Evolutionary conservation across 2,113 vertebrate genomes (phyloP).

Genomic region (Balaeniceps rex): DNA sequence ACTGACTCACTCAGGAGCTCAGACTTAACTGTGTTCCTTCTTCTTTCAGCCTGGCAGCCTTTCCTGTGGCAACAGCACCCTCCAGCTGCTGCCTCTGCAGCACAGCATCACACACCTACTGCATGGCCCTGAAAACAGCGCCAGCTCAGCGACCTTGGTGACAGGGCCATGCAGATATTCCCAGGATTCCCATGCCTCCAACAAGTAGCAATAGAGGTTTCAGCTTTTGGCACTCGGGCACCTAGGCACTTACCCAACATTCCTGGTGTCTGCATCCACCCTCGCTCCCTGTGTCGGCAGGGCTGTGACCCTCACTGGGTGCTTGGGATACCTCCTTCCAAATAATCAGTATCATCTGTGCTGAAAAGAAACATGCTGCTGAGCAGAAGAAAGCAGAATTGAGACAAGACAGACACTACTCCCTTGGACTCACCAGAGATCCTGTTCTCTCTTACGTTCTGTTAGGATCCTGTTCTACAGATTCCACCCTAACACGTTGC

Average conservation of each 20-base stretch:
- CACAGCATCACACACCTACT: neutral
- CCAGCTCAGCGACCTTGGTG: neutral
- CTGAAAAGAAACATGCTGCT: neutral
- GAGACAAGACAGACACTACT: neutral
- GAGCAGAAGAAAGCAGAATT: neutral
- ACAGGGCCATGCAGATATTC: neutral
- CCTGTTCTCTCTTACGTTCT: neutral
- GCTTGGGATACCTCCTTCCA: neutral
- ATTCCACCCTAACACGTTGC: neutral
- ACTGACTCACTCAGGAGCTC: neutral
- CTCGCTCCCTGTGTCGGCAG: neutral
- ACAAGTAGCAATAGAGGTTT: neutral
- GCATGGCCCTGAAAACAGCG: neutral
- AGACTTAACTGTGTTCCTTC: neutral
- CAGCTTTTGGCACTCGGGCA: neutral
- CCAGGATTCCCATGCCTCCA: neutral
- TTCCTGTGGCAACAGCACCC: slow-evolving; percentile 6
- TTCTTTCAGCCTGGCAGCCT: neutral
- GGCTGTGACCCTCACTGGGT: fast-evolving
- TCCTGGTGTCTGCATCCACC: neutral
- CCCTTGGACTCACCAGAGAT: neutral
- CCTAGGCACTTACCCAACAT: neutral
- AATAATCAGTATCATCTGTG: fast-evolving
- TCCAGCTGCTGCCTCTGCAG: slow-evolving; percentile 9
- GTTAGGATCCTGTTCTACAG: neutral